Base-by-base conservation (phyloP, 2,888 invertebrate genomes). In the Drosophila anomalipes region DNA sequence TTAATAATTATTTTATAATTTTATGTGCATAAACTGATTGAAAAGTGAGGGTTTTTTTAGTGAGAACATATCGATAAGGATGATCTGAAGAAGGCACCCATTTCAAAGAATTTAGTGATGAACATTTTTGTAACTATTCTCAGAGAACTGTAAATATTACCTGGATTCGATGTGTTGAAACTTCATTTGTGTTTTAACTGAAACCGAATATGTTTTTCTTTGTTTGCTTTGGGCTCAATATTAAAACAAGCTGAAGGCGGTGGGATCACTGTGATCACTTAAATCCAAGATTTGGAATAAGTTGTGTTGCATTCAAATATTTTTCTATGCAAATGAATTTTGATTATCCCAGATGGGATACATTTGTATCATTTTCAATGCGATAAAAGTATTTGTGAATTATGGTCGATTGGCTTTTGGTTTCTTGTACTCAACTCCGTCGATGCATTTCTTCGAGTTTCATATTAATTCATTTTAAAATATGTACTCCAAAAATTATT, bases 181-280 rank as follows among this genome's bases (percentile, higher is more conserved):
- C 86, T 68, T 76, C 53, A 51, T 67, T 66, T 82, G 63, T 64
- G 53, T 71, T 44, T 26, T 35, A 85, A 83, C 88, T 85, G 85
- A 86, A 86, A 86, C 89, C 85, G 84, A 85, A 85, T 49, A 61
- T 49, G 22, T 28, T 56, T 62, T 47, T 47, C 14, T 44, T 44
- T 12, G 1, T 61, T 80, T 51, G 61, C 64, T 74, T 72, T 54
- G 83, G 79, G 67, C 53, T 74, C 49, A 53, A 73, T 77, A 70
- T n/a, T 39, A 69, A 77, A 82, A 81, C 74, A 89, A 86, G 84
- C 87, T 68, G 71, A 89, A 86, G 84, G 89, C 86, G 86, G 86
- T 86, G 86, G 86, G 86, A 84, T 86, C 82, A 73, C 74, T 79
- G 77, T 86, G 83, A 76, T 86, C 77, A 80, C 74, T 70, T 57